phyloP scores from a whole-genome alignment of 2,797 vertebrate genomes.

The Nyctibius grandis region DNA sequence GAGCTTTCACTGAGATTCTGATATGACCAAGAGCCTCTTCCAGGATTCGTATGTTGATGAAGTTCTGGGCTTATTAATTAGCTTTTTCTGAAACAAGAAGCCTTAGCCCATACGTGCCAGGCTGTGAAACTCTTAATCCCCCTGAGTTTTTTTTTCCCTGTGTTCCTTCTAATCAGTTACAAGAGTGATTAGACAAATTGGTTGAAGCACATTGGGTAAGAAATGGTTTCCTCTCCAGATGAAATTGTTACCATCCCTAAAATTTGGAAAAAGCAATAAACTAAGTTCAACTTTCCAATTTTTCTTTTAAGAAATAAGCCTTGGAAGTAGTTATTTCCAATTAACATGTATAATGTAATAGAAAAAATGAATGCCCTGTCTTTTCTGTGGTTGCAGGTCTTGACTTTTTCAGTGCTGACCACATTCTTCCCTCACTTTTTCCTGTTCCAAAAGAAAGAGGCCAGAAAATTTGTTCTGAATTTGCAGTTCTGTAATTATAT shows the following conservation, averaged over 20 bases:
- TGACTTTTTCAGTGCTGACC: neutral
- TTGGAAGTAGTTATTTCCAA: neutral
- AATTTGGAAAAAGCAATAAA: neutral
- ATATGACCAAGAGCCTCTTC: neutral
- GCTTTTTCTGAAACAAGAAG: neutral
- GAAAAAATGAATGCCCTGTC: neutral
- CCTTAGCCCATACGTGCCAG: neutral
- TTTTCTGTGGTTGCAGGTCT: neutral
- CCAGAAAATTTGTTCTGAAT: neutral
- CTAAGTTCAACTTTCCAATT: neutral
- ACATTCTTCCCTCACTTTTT: neutral
- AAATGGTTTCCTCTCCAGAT: neutral
- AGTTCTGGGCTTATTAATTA: neutral
- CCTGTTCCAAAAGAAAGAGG: neutral
- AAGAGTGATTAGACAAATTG: neutral
- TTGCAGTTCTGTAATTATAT: neutral
- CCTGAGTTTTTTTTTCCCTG: neutral
- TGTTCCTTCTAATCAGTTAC: neutral
- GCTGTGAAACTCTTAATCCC: neutral
- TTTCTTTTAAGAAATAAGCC: neutral
- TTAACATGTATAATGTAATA: neutral
- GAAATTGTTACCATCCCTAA: neutral
- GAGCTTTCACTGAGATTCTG: neutral
- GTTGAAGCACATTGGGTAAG: neutral
- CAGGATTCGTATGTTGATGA: neutral